These are phyloP conservation scores for Sandelia bainsii DNA, from an alignment of 2,797 vertebrate species.

Conservation along the genomic window DNA sequence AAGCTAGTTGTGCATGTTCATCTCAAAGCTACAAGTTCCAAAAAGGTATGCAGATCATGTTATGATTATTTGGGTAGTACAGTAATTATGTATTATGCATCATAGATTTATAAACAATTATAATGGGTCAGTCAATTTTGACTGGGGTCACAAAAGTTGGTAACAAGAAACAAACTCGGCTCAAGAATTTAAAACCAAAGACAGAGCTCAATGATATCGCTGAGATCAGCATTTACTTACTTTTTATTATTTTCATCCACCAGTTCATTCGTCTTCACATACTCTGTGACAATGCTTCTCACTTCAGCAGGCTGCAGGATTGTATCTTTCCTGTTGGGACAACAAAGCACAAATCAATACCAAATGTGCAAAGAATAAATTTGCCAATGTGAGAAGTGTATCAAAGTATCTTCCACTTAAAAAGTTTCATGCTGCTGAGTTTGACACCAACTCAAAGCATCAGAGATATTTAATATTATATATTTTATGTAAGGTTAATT, in stretches of 20 bases:
- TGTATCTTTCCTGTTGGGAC: conserved; percentile 88
- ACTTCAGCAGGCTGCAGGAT: conserved; percentile 89
- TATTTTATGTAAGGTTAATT: no score
- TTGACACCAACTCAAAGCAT: not conserved
- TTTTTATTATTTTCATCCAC: conserved; percentile 93
- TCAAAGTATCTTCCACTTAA: not conserved
- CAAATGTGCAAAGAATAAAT: not conserved
- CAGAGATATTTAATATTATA: no score
- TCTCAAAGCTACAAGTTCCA: no score
- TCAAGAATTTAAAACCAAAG: not conserved
- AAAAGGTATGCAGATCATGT: no score
- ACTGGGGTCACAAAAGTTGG: no score
- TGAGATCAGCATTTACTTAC: conserved; percentile 79
- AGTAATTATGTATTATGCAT: no score
- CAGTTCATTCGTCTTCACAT: conserved; percentile 92
- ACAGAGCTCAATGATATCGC: not conserved
- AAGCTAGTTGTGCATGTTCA: no score
- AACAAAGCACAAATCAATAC: conserved; percentile 24
- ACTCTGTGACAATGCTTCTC: conserved; percentile 88
- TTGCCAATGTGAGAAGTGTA: not conserved
- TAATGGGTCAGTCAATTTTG: no score
- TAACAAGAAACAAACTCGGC: no score
- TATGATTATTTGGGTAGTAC: no score
- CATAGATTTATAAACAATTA: no score
- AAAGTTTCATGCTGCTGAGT: not conserved